A percentile compares a stretch with the other conserved stretches of the same genome.
phyloP scores from a whole-genome alignment of 2,888 invertebrate genomes.

The Drosophila differens region DNA sequence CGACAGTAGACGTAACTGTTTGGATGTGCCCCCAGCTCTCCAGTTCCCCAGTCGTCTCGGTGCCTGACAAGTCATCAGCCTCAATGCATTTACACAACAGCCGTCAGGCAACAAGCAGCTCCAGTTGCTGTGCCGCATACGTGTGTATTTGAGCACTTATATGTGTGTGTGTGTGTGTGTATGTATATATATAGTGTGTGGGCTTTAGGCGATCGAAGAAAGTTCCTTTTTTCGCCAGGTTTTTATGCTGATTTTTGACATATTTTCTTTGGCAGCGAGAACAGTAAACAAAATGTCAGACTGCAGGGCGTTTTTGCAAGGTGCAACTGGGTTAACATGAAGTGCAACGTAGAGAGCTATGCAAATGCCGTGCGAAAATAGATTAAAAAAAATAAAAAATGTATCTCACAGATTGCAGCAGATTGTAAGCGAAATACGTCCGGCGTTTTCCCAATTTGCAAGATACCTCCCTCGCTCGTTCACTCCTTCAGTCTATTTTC shows the following conservation, averaged over 20 bases:
- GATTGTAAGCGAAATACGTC: slow-evolving; percentile 62
- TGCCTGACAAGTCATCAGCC: slow-evolving; percentile 59
- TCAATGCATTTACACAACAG: slow-evolving; percentile 31
- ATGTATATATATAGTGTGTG: slow-evolving; percentile 17
- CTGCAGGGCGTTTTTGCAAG: slow-evolving; percentile 46
- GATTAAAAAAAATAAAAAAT: slow-evolving; percentile 32
- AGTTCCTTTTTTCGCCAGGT: slow-evolving; percentile 27
- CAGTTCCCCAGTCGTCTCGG: not conserved
- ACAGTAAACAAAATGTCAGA: slow-evolving; percentile 64
- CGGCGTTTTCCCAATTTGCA: slow-evolving; percentile 67
- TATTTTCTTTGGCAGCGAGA: slow-evolving; percentile 69
- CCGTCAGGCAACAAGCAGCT: slow-evolving; percentile 15
- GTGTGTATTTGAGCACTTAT: not conserved
- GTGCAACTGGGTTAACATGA: slow-evolving; percentile 72
- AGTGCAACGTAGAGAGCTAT: slow-evolving; percentile 45
- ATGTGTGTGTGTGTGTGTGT: slow-evolving; percentile 3
- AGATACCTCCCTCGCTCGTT: not conserved
- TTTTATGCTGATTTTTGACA: slow-evolving; percentile 74
- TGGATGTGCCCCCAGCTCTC: slow-evolving; percentile 26
- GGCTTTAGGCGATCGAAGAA: slow-evolving; percentile 67
- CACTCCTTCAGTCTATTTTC: not conserved
- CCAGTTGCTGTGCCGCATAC: slow-evolving; percentile 12
- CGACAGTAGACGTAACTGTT: slow-evolving; percentile 47
- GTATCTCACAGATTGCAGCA: slow-evolving; percentile 55
- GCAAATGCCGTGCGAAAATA: slow-evolving; percentile 59